A percentile compares a stretch with the other conserved stretches of the same genome.
Conservation (phyloP, 2,113 vertebrate genomes). For the Datnioides undecimradiatus region DNA sequence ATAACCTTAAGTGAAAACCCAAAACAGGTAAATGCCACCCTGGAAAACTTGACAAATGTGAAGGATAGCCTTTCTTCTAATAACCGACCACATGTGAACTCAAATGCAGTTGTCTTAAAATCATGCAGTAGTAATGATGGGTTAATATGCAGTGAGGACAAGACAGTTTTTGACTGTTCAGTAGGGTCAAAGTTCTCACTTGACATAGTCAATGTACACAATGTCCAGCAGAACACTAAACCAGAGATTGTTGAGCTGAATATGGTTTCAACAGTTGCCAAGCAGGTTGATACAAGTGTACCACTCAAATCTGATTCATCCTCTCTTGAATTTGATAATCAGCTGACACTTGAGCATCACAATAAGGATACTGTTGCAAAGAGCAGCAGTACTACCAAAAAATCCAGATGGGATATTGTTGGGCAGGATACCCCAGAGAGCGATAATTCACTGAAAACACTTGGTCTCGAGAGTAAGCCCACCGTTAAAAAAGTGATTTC, state of each 20-base stretch:
- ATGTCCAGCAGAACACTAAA: constrained; percentile 71
- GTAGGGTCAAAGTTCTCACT: constrained; percentile 45
- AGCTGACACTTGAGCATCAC: constrained; percentile 50
- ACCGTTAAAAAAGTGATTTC: constrained; percentile 73
- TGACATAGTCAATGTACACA: constrained; percentile 53
- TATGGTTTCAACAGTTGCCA: constrained; percentile 14
- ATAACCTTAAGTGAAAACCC: constrained; percentile 35
- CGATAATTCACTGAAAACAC: constrained; percentile 62
- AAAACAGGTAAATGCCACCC: constrained; percentile 17
- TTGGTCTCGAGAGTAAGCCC: constrained; percentile 67
- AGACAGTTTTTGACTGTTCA: constrained; percentile 50
- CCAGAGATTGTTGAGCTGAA: constrained; percentile 48
- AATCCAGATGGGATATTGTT: constrained; percentile 86
- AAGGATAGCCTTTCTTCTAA: constrained; percentile 47
- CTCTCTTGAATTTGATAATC: constrained; percentile 56
- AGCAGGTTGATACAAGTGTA: constrained; percentile 21
- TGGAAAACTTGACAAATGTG: constrained; percentile 53
- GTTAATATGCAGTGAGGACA: constrained; percentile 40
- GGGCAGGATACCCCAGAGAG: constrained; percentile 76
- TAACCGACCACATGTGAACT: constrained; percentile 43
- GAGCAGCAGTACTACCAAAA: constrained; percentile 67
- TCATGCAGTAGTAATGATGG: constrained; percentile 50
- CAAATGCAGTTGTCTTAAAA: constrained; percentile 22
- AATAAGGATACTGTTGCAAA: constrained; percentile 59
- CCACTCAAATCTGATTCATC: constrained; percentile 35